Percentiles rank a stretch among this genome's conserved stretches.
These are phyloP conservation scores for Myrmophylax atrothorax DNA, from an alignment of 2,113 vertebrate species.

Conservation along the genomic window DNA sequence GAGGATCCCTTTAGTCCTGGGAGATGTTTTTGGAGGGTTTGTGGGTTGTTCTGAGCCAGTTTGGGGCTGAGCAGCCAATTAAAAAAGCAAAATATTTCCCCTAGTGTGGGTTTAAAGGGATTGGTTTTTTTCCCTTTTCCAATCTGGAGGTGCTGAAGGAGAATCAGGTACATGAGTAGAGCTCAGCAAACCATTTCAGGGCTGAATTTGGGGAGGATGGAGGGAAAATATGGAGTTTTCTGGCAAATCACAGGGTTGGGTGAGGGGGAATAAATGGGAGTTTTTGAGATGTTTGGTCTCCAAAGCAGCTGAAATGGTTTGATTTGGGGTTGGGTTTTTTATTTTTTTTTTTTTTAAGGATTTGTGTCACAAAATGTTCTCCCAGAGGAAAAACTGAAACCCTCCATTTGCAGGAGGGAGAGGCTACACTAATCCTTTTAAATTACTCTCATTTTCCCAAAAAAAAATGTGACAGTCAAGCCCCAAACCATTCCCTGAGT, in stretches of 20 bases:
- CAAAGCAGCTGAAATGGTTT: neutral
- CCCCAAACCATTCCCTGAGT: neutral
- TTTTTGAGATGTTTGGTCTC: neutral
- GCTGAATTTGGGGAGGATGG: neutral
- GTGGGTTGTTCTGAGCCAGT: neutral
- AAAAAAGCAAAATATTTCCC: neutral
- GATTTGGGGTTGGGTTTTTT: neutral
- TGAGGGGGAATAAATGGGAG: neutral
- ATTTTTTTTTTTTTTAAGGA: no score
- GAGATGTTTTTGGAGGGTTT: neutral
- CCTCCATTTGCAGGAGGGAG: neutral
- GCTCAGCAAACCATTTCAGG: neutral
- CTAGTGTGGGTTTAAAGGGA: neutral
- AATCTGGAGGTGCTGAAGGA: neutral
- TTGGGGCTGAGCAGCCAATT: neutral
- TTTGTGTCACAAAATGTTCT: neutral
- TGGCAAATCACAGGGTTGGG: neutral
- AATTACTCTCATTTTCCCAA: neutral
- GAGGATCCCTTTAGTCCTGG: slow-evolving; percentile 60
- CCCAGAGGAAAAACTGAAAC: neutral
- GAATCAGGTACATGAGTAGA: rapidly evolving
- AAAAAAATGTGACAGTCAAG: neutral
- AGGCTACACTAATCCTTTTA: neutral
- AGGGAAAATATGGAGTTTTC: neutral
- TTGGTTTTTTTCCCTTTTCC: neutral